Evolutionary conservation across 2,797 vertebrate genomes (phyloP).

Genomic region (Chloroceryle inda): DNA sequence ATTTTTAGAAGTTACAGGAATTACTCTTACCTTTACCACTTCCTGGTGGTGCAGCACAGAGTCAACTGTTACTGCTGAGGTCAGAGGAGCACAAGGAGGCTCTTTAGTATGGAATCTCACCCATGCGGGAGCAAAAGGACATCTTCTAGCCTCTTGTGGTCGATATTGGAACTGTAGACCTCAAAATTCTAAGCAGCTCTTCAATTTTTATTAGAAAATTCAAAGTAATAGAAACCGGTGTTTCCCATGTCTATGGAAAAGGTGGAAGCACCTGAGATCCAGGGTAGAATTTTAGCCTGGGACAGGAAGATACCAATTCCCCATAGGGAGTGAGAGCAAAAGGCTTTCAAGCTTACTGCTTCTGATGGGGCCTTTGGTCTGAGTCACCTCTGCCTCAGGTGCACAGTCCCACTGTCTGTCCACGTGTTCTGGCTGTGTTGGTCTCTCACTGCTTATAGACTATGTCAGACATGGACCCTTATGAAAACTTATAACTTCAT

Average conservation of each 20-base stretch:
- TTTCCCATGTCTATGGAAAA: background rate
- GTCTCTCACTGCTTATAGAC: background rate
- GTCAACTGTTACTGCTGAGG: background rate
- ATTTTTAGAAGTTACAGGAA: background rate
- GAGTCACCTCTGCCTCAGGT: background rate
- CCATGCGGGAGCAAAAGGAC: background rate
- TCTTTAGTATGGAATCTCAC: background rate
- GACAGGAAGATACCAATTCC: background rate
- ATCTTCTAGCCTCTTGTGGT: background rate
- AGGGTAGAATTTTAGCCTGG: background rate
- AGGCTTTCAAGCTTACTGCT: background rate
- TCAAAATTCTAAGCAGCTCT: background rate
- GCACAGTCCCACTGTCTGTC: background rate
- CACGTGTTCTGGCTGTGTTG: background rate
- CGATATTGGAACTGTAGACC: background rate
- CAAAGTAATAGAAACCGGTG: background rate
- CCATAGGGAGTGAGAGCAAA: background rate
- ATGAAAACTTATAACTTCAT: background rate
- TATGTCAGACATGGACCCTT: background rate
- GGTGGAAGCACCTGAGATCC: background rate
- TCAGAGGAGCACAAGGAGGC: background rate
- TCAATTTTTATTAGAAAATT: background rate
- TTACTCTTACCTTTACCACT: background rate
- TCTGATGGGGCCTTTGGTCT: background rate
- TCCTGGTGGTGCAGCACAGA: background rate